A percentile compares a stretch with the other conserved stretches of the same genome.
phyloP scores from a whole-genome alignment of 2,888 invertebrate species.

The Pollenia labialis region DNA sequence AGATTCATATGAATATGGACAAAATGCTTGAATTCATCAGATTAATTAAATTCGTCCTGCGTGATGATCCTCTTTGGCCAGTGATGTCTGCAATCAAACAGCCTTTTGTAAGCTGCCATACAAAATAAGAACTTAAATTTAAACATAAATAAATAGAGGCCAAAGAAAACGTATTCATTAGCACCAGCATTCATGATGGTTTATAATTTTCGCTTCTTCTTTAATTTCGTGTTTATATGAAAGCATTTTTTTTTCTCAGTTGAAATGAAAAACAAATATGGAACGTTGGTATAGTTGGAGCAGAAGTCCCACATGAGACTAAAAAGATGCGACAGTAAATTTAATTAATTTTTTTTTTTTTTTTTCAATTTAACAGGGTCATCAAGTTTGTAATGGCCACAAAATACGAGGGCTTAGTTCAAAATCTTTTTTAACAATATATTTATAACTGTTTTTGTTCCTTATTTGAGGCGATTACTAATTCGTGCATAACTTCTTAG shows the following conservation, averaged over 20 bases:
- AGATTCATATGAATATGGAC: background rate
- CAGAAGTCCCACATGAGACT: no score
- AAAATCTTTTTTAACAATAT: no score
- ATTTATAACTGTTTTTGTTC: no score
- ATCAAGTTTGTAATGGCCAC: no score
- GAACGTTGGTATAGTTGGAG: no score
- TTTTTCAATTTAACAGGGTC: no score
- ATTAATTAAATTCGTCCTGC: background rate
- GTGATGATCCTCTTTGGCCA: background rate
- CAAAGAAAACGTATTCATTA: conserved; percentile 44
- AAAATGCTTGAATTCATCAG: conserved; percentile 5
- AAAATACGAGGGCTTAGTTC: no score
- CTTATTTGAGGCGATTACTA: no score
- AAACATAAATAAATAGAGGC: background rate
- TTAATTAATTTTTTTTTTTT: no score
- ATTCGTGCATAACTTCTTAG: no score
- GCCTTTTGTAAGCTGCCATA: background rate
- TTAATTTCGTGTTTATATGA: background rate
- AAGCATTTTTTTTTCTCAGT: background rate
- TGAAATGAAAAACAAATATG: background rate
- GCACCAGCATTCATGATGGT: conserved; percentile 20
- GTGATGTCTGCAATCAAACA: conserved; percentile 1
- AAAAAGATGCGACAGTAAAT: no score
- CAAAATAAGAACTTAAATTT: background rate
- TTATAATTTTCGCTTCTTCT: background rate